Conservation (phyloP, 2,113 vertebrate species). For the Hylia prasina region DNA sequence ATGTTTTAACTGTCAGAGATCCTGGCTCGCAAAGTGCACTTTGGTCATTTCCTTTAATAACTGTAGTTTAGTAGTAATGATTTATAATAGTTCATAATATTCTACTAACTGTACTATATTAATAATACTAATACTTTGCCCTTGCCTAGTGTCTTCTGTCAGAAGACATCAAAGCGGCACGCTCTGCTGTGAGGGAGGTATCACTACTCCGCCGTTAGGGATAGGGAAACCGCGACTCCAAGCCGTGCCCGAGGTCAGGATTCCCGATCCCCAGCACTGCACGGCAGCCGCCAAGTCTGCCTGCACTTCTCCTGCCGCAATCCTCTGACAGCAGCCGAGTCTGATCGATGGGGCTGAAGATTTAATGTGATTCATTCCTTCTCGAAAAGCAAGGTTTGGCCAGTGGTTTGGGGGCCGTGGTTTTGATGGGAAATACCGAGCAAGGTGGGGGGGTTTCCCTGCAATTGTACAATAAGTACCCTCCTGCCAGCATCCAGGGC, state of each 20-base stretch:
- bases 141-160: conserved; percentile 36
- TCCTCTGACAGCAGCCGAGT: not conserved
- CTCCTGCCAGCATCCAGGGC: not conserved
- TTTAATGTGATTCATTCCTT: conserved; percentile 19
- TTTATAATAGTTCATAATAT: conserved; percentile 68
- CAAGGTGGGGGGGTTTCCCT: not conserved
- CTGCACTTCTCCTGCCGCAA: not conserved
- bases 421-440: not conserved
- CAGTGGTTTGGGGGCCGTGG: not conserved
- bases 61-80: conserved; percentile 58
- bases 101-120: conserved; percentile 67
- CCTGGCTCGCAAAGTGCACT: conserved; percentile 47
- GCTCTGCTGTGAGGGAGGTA: not conserved
- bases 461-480: not conserved
- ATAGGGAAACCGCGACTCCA: not conserved
- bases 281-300: not conserved
- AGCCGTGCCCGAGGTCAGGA: not conserved
- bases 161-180: conserved; percentile 17
- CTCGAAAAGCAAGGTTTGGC: not conserved
- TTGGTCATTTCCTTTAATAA: conserved; percentile 69
- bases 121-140: conserved; percentile 66
- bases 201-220: not conserved
- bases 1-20: conserved; percentile 51
- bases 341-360: not conserved
- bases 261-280: not conserved